Conservation (phyloP, 2,797 vertebrate genomes). For the Champsocephalus gunnari region DNA sequence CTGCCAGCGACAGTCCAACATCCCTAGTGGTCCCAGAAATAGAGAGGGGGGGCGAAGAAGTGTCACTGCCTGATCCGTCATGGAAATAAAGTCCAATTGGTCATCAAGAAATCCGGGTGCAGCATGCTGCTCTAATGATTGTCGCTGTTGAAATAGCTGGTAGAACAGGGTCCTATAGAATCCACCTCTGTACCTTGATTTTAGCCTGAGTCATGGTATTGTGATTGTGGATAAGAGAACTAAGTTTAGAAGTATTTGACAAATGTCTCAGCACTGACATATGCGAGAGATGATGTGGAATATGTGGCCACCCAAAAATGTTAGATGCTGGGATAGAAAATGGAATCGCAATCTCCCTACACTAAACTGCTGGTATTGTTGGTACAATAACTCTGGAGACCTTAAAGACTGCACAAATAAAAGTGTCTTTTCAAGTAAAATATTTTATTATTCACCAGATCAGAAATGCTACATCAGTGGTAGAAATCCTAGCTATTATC, state of each 20-base stretch:
- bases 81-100: slow-evolving; percentile 77
- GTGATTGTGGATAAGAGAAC: slow-evolving; percentile 11
- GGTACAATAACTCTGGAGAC: slow-evolving; percentile 34
- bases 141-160: slow-evolving; percentile 44
- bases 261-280: slow-evolving; percentile 2
- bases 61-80: slow-evolving; percentile 60
- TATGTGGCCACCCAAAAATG: slow-evolving; percentile 29
- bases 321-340: slow-evolving; percentile 21
- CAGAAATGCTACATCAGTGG: slow-evolving; percentile 44
- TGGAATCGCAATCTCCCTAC: slow-evolving; percentile 3
- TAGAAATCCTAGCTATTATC: slow-evolving; percentile 32
- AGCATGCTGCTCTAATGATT: slow-evolving; percentile 55
- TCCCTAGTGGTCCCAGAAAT: slow-evolving; percentile 65
- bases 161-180: slow-evolving; percentile 30
- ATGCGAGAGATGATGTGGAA: slow-evolving; percentile 12
- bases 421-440: slow-evolving; percentile 35
- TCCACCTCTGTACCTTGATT: slow-evolving; percentile 35
- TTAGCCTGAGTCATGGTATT: not conserved
- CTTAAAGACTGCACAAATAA: slow-evolving; percentile 27
- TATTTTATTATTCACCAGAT: slow-evolving; percentile 12
- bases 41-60: slow-evolving; percentile 40
- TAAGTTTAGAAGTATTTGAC: slow-evolving; percentile 14
- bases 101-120: slow-evolving; percentile 71
- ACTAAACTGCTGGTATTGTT: slow-evolving; percentile 13
- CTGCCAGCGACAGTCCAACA: slow-evolving; percentile 63